Percentiles rank a stretch among this genome's conserved stretches.
phyloP scores from a whole-genome alignment of 2,113 vertebrate species.

The Lota lota region DNA sequence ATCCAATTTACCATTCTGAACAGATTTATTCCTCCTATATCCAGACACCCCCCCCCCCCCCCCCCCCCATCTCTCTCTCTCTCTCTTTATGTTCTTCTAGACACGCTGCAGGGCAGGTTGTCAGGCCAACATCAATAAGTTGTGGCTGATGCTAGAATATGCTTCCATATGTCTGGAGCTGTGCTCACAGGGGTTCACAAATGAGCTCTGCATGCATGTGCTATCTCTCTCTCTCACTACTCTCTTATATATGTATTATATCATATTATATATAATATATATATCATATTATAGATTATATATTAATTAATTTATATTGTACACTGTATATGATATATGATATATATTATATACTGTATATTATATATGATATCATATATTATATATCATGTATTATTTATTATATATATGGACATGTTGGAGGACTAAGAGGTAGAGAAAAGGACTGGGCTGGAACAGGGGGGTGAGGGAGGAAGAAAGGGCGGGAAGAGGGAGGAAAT shows the following conservation, averaged over 20 bases:
- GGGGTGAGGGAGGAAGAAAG: slow-evolving; percentile 8
- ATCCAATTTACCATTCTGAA: slow-evolving; percentile 1
- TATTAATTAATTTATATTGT: no score
- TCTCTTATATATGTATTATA: no score
- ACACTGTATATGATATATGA: no score
- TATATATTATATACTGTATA: no score
- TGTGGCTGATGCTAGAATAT: slow-evolving; percentile 26
- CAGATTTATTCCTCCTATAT: slow-evolving; percentile 33
- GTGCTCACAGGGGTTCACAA: slow-evolving; percentile 28
- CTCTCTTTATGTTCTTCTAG: not conserved
- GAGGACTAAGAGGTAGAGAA: not conserved
- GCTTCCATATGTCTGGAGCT: slow-evolving; percentile 19
- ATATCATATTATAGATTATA: no score
- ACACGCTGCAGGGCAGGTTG: slow-evolving; percentile 4
- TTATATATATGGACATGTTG: no score
- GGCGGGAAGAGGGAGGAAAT: slow-evolving; percentile 11
- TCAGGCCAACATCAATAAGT: slow-evolving; percentile 28
- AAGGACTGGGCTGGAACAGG: slow-evolving; percentile 12
- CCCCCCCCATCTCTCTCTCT: no score
- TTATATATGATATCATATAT: no score
- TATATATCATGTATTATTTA: no score
- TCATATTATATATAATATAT: no score
- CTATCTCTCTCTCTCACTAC: no score
- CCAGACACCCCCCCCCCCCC: not conserved
- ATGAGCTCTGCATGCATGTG: slow-evolving; percentile 26